These are phyloP conservation scores for Hypolimnas misippus DNA, from an alignment of 2,888 invertebrate species.

Conservation along the genomic window DNA sequence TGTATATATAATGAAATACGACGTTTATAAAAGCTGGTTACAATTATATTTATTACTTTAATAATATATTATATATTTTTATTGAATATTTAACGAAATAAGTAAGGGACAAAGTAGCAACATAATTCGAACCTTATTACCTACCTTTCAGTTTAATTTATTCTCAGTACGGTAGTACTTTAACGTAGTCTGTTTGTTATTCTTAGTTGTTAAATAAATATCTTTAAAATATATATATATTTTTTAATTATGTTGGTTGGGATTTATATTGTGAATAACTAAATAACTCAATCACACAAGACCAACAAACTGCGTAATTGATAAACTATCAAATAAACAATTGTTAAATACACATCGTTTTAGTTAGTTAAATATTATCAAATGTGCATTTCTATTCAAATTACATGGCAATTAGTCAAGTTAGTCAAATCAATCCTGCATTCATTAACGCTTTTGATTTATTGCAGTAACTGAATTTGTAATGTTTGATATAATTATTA, in stretches of 20 bases:
- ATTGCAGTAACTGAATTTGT: conserved; percentile 5
- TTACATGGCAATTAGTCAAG: conserved; percentile 53
- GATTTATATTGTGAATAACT: neutral
- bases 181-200: neutral
- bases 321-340: conserved; percentile 32
- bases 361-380: conserved; percentile 30
- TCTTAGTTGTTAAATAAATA: too few species aligned
- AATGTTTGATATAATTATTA: neutral
- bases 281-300: neutral
- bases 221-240: too few species aligned
- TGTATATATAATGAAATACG: too few species aligned
- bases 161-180: too few species aligned
- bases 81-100: too few species aligned
- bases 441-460: conserved; percentile 18
- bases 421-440: conserved; percentile 32
- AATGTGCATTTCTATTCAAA: conserved; percentile 70
- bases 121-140: too few species aligned
- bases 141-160: too few species aligned
- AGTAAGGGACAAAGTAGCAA: too few species aligned
- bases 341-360: conserved; percentile 25
- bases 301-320: conserved; percentile 4
- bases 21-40: too few species aligned
- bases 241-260: neutral
- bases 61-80: too few species aligned
- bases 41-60: too few species aligned